Evolutionary conservation across 2,797 vertebrate species (phyloP).

Genomic region (Carduelis carduelis): DNA sequence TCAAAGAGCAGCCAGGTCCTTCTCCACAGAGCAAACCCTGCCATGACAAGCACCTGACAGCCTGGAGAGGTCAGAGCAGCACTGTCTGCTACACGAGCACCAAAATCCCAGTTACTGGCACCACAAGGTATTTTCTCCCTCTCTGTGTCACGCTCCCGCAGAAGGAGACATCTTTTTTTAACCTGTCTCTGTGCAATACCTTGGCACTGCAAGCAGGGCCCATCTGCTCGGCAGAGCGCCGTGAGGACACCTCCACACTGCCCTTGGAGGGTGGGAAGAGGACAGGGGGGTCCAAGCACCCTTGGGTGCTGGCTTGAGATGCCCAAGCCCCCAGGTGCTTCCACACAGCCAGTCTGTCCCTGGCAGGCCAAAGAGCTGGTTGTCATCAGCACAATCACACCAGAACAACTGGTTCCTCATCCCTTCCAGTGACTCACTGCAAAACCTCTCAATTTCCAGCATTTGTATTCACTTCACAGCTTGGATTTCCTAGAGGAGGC

Average conservation of each 20-base stretch:
- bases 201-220: not conserved
- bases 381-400: not conserved
- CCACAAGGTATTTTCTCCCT: accelerated
- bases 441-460: not conserved
- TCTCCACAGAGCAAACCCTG: not conserved
- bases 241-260: not conserved
- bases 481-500: not conserved
- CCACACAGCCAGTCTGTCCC: not conserved
- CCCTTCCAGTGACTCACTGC: not conserved
- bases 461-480: not conserved
- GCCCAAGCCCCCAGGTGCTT: not conserved
- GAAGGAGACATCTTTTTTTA: constrained; percentile 17
- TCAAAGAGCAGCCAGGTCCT: not conserved
- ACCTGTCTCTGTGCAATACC: not conserved
- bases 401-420: constrained; percentile 19
- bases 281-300: not conserved
- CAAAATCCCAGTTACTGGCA: not conserved
- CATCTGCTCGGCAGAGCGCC: not conserved
- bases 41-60: accelerated
- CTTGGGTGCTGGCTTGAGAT: not conserved
- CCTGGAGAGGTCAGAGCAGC: not conserved
- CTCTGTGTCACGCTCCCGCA: not conserved
- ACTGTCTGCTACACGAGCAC: accelerated
- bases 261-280: not conserved
- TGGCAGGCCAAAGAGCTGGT: accelerated